These are phyloP conservation scores for Aricia artaxerxes DNA, from an alignment of 2,888 invertebrate genomes.

Conservation along the genomic window DNA sequence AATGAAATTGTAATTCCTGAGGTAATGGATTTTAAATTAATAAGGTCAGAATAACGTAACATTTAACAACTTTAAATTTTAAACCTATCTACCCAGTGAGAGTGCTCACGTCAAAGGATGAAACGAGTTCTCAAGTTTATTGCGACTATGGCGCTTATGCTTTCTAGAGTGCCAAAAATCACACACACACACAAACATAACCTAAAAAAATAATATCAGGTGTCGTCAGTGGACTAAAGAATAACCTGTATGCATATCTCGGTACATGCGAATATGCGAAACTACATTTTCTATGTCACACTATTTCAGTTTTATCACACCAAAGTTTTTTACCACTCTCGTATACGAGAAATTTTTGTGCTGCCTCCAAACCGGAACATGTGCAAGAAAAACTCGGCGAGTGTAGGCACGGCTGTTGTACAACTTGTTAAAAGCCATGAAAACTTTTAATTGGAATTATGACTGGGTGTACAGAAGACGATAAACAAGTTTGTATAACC, in stretches of 20 bases:
- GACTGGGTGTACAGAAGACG: slow-evolving; percentile 30
- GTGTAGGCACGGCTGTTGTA: slow-evolving; percentile 34
- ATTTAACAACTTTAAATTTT: too few species aligned
- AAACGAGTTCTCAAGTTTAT: too few species aligned
- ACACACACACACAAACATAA: too few species aligned
- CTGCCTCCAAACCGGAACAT: slow-evolving; percentile 29
- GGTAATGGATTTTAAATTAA: slow-evolving; percentile 5
- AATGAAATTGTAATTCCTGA: neutral
- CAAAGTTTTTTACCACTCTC: neutral
- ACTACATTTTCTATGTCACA: neutral
- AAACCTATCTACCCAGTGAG: too few species aligned
- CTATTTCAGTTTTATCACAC: neutral
- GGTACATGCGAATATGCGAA: neutral
- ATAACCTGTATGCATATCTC: neutral
- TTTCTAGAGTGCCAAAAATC: too few species aligned
- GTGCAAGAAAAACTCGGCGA: slow-evolving; percentile 29
- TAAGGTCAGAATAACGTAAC: neutral
- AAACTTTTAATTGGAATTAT: slow-evolving; percentile 57
- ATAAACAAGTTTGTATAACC: slow-evolving; percentile 18
- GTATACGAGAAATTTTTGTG: neutral
- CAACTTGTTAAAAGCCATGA: slow-evolving; percentile 47
- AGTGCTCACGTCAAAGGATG: too few species aligned
- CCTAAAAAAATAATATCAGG: neutral
- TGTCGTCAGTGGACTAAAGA: neutral
- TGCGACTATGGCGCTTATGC: too few species aligned